Conservation (phyloP, 2,797 vertebrate species). For the Bradypus variegatus region DNA sequence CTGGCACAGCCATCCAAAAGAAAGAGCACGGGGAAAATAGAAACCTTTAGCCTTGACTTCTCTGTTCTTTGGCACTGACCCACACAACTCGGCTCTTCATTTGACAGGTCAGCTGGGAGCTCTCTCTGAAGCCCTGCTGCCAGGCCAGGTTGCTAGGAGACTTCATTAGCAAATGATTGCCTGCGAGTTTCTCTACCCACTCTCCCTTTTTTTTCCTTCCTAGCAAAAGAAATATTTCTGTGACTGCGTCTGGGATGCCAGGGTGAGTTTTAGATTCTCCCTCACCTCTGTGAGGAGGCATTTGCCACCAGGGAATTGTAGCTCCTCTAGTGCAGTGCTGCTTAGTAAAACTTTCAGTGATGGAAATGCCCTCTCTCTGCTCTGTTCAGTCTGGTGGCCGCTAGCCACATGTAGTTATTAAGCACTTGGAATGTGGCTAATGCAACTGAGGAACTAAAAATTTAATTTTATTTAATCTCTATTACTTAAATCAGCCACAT, state of each 20-base stretch:
- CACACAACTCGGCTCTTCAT: rapidly evolving
- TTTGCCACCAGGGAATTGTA: neutral
- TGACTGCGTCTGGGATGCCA: neutral
- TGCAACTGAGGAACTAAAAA: no score
- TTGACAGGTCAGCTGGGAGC: neutral
- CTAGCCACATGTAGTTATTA: neutral
- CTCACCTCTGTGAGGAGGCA: neutral
- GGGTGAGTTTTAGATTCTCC: neutral
- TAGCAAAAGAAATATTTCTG: neutral
- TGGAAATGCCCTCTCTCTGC: rapidly evolving
- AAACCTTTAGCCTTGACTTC: neutral
- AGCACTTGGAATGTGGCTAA: neutral
- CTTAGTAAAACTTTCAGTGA: neutral
- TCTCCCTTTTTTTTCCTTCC: neutral
- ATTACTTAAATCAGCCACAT: neutral
- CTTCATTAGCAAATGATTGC: neutral
- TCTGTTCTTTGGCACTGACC: neutral
- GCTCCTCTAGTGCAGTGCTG: neutral
- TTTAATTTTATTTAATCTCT: neutral
- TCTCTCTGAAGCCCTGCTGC: neutral
- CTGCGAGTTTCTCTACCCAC: rapidly evolving
- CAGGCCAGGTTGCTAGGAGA: conserved; percentile 46
- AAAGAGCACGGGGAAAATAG: neutral
- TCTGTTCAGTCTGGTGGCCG: neutral
- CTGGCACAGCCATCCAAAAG: neutral